Base-by-base conservation (phyloP, 2,888 invertebrate species). In the Nyleta sp. region DNA sequence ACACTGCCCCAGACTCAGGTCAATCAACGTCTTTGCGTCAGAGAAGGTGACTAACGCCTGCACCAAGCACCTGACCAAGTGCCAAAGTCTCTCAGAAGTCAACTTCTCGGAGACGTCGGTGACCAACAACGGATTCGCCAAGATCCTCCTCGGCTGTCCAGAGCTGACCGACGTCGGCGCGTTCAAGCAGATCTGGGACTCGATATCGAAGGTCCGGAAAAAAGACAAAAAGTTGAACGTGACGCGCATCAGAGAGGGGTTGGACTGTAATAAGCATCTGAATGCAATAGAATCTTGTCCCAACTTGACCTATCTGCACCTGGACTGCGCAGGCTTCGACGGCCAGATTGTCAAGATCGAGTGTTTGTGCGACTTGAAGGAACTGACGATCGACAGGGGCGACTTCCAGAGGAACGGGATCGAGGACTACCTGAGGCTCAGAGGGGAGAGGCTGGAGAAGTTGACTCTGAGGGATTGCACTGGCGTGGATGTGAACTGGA, bases 1-100 rank as follows among this genome's bases (percentile, higher is more conserved):
- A 65, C 64, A 76, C 76, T 76, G 76, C 70, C 76, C 76, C 44
- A 64, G 15, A 59, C 70, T 76, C 64, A 70, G 35, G 52, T 64
- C 59, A 20, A 50, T 76, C 33, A 59, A 76, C 24, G 75, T 76
- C 13, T 70, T 64, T 15, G 70, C 40, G 2, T 76, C 75, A 11
- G 44, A 64, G 28, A 68, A 57, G 6, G 75, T 70, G 6, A 76
- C 75, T 2, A 55, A 76, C 33, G 28, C 57, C n/a, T 68, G 76
- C 31, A 70, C 76, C 4, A 70, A 70, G 20, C 17, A 76, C 38
- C 38, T 76, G 5, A 64, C 76, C 24, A 76, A 70, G 35, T 76
- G 70, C 31, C 33, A 35, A 17, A 44, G 10, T 15, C 31, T 76
- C 4, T 13, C 20, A 5, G 76, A 76, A 44, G 15, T 76, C 22